Conservation (phyloP, 2,797 vertebrate species). For the Arvicola amphibius region DNA sequence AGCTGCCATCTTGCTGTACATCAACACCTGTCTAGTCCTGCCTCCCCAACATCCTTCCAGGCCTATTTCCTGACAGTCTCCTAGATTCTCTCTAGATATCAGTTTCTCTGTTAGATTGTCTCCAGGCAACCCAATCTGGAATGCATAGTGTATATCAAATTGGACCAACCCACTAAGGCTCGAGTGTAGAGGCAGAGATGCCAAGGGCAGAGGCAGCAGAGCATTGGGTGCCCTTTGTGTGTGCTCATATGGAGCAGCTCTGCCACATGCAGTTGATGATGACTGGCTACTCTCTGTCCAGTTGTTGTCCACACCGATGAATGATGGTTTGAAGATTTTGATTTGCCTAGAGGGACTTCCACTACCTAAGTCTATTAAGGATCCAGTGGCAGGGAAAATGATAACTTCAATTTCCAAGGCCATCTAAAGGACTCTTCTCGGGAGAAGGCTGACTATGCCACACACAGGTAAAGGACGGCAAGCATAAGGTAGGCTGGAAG, state of each 20-base stretch:
- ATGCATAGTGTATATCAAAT: neutral
- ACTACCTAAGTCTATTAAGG: neutral
- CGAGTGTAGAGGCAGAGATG: neutral
- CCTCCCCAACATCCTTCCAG: neutral
- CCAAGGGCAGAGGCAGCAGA: neutral
- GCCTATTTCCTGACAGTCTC: neutral
- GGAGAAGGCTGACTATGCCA: neutral
- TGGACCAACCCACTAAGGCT: neutral
- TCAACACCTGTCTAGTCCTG: neutral
- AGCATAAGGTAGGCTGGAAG: neutral
- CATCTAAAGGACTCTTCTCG: conserved; percentile 1
- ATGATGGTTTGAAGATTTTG: neutral
- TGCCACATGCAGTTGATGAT: neutral
- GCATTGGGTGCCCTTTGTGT: neutral
- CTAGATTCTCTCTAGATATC: neutral
- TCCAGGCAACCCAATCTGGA: neutral
- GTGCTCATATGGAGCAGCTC: neutral
- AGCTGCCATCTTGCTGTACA: neutral
- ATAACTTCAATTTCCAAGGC: conserved; percentile 25
- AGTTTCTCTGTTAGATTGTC: neutral
- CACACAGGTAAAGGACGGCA: neutral
- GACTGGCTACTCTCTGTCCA: neutral
- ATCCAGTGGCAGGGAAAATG: neutral
- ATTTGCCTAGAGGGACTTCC: neutral
- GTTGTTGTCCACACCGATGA: neutral